Conservation (phyloP, 2,113 vertebrate species). For the Melozone crissalis region DNA sequence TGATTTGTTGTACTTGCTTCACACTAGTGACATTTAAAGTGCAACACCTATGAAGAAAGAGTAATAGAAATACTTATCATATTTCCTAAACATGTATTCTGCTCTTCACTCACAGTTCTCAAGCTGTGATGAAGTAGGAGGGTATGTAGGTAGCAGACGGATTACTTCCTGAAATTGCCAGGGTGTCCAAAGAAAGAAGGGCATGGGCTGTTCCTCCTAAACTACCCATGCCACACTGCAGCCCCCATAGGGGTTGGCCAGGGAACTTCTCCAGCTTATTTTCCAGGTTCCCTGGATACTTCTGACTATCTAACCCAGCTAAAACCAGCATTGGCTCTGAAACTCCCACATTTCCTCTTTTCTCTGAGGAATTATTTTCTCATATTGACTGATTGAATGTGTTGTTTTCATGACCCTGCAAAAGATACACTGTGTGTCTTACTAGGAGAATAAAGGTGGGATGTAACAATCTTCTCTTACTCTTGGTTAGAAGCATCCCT, state of each 20-base stretch:
- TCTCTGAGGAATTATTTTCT: background rate
- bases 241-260: fast-evolving
- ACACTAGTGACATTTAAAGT: background rate
- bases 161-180: background rate
- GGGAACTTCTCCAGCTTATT: background rate
- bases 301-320: background rate
- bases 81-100: background rate
- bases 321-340: background rate
- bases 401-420: background rate
- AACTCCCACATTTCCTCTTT: fast-evolving
- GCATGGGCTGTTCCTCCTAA: background rate
- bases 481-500: background rate
- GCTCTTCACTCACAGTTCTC: background rate
- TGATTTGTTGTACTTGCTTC: background rate
- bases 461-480: background rate
- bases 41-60: background rate
- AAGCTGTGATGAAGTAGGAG: background rate
- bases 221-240: background rate
- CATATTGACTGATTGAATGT: background rate
- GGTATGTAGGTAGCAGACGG: background rate
- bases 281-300: background rate
- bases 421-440: background rate
- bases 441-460: background rate
- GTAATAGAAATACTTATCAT: background rate
- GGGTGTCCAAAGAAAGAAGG: background rate